Evolutionary conservation across 2,888 invertebrate genomes (phyloP).

Genomic region (Caenorhabditis sulstoni): DNA sequence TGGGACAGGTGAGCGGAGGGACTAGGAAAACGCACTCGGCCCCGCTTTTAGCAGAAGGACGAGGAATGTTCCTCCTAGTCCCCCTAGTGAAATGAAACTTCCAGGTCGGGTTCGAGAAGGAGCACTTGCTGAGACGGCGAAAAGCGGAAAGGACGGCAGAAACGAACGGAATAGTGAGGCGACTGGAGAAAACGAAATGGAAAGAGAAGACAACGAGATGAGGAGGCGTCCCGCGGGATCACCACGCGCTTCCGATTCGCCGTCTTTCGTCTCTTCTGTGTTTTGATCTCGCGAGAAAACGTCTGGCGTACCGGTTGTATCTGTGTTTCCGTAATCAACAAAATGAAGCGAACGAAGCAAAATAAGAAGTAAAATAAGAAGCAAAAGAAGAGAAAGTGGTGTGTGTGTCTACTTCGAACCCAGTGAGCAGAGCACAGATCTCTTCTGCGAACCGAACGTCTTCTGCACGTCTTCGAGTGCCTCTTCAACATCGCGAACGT

Average conservation of each 20-base stretch:
- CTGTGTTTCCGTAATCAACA: constrained; percentile 6
- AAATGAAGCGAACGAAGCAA: not conserved
- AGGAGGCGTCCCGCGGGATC: too few relatives aligned
- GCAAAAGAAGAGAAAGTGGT: not conserved
- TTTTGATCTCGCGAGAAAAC: too few relatives aligned
- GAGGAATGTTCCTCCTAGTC: too few relatives aligned
- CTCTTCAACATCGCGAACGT: not conserved
- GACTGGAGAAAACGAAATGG: constrained; percentile 9
- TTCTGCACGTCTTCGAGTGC: not conserved
- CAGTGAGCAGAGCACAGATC: not conserved
- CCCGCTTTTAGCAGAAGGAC: too few relatives aligned
- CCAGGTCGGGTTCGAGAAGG: constrained; percentile 23
- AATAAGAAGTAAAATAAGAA: not conserved
- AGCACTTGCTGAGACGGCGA: not conserved
- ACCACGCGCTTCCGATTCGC: too few relatives aligned
- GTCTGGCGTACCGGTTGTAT: not conserved
- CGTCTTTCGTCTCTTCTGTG: too few relatives aligned
- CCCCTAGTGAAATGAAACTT: too few relatives aligned
- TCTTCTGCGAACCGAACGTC: not conserved
- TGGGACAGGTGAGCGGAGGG: constrained; percentile 87
- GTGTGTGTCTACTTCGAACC: not conserved
- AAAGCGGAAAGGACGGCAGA: not conserved
- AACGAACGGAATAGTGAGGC: not conserved
- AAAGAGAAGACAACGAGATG: not conserved
- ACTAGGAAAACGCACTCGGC: not conserved